Evolutionary conservation across 1,140 invertebrate species (phyloP).

Genomic region (Pissodes strobi): DNA sequence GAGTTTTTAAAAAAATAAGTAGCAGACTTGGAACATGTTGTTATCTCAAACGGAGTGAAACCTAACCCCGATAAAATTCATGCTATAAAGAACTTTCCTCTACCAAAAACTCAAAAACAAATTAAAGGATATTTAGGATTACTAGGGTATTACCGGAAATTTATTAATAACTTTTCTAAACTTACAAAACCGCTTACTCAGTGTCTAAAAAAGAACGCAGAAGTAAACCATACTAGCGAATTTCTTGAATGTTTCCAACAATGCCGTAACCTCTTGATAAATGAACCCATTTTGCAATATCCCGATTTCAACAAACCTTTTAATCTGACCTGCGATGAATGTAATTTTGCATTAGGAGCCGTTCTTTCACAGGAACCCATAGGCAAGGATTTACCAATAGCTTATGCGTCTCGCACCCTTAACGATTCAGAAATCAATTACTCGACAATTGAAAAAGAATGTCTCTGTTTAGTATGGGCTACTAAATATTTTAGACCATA

Average conservation of each 20-base stretch:
- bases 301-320: slow-evolving; percentile 52
- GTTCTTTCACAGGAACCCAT: slow-evolving; percentile 44
- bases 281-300: slow-evolving; percentile 38
- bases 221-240: slow-evolving; percentile 15
- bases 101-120: slow-evolving; percentile 32
- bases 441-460: too few relatives aligned
- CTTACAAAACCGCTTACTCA: slow-evolving; percentile 41
- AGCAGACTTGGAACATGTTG: slow-evolving; percentile 41
- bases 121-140: slow-evolving; percentile 28
- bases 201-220: slow-evolving; percentile 43
- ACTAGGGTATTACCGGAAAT: slow-evolving; percentile 18
- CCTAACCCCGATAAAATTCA: slow-evolving; percentile 40
- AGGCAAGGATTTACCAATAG: too few relatives aligned
- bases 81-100: slow-evolving; percentile 13
- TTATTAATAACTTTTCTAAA: slow-evolving; percentile 43
- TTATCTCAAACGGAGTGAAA: slow-evolving; percentile 39
- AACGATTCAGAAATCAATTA: too few relatives aligned
- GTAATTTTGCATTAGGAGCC: slow-evolving; percentile 46
- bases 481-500: too few relatives aligned
- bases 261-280: slow-evolving; percentile 38
- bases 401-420: too few relatives aligned
- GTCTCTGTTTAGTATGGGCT: too few relatives aligned
- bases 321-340: slow-evolving; percentile 51
- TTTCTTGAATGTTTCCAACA: slow-evolving; percentile 38
- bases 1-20: slow-evolving; percentile 31